Evolutionary conservation across 2,888 invertebrate genomes (phyloP).

Genomic region (Nyleta sp.): DNA sequence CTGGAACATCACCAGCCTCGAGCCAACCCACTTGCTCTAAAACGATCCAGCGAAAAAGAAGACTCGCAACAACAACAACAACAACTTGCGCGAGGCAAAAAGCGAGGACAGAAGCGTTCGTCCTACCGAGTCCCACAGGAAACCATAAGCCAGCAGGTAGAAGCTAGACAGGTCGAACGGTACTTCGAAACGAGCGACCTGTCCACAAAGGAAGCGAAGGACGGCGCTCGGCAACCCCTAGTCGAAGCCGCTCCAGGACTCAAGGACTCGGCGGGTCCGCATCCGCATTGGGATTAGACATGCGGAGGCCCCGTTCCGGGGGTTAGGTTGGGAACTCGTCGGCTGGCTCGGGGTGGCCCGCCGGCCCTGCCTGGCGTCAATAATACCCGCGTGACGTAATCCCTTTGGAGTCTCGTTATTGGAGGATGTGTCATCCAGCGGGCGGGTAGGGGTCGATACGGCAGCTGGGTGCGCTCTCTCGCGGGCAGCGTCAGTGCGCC

Average conservation of each 20-base stretch:
- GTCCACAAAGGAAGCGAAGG: too few species aligned
- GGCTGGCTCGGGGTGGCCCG: conserved; percentile 38
- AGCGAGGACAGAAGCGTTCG: too few species aligned
- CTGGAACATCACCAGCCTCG: too few species aligned
- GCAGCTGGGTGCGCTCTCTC: conserved; percentile 69
- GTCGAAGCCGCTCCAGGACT: neutral
- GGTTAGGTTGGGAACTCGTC: conserved; percentile 17
- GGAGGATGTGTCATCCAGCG: conserved; percentile 80
- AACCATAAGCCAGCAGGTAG: too few species aligned
- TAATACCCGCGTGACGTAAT: conserved; percentile 80
- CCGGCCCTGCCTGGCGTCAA: conserved; percentile 72
- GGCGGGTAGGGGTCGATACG: conserved; percentile 78
- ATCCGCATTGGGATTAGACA: conserved; percentile 16
- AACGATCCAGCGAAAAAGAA: too few species aligned
- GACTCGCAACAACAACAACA: too few species aligned
- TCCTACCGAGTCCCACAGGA: too few species aligned
- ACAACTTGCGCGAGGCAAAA: too few species aligned
- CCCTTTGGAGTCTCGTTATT: conserved; percentile 77
- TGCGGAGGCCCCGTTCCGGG: neutral
- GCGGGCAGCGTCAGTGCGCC: conserved; percentile 53
- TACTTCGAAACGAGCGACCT: too few species aligned
- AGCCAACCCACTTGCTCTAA: too few species aligned
- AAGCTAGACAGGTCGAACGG: too few species aligned
- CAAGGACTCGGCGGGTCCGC: neutral
- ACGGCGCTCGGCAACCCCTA: too few species aligned